Evolutionary conservation across 2,888 invertebrate genomes (phyloP), one percentile per base, ranked within the genome.

Genomic region (Oligia latruncula): DNA sequence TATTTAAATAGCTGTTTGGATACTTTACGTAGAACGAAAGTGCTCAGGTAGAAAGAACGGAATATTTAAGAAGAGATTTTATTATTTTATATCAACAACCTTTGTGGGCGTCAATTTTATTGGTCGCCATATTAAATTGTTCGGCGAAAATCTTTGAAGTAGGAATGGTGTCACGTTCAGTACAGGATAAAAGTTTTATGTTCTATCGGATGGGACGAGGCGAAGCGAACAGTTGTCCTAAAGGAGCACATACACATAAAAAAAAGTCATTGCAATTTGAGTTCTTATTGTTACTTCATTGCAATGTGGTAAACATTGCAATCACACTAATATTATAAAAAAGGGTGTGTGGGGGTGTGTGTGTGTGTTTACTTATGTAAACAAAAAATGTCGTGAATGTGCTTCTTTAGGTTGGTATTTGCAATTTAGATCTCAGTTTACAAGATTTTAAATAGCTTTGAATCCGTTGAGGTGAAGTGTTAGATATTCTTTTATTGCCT

Each of bases 1-100:
- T 84, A 88, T 87, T 90, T 85, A 81, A 86, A 88, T 84, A 76
- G 85, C 83, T 73, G 70, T 86, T 89, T 75, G 40, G 72, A 82
- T 87, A 87, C 84, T 85, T 82, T 79, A 82, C 78, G 78, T 23
- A 40, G 9, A 60, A 71, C 68, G n/a, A 20, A 65, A 49, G 13
- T 62, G 23, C 49, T 74, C 35, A 43, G 40, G 76, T 80, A 64
- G 77, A 64, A 81, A 64, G 74, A 66, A 84, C 23, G 71, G 78
- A 83, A 75, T 80, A 73, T 78, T 85, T 83, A 66, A 79, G 81
- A 68, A 74, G 73, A 64, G 13, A 79, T 66, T 79, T 52, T 43
- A 46, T 58, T 74, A 76, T 77, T 74, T 72, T 55, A 62, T 58
- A 11, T 29, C 64, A 71, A 76, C 64, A 72, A 71, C 75, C 29